A percentile compares a stretch with the other conserved stretches of the same genome.
Conservation (phyloP, 2,888 invertebrate genomes). For the Agriopis aurantiaria region DNA sequence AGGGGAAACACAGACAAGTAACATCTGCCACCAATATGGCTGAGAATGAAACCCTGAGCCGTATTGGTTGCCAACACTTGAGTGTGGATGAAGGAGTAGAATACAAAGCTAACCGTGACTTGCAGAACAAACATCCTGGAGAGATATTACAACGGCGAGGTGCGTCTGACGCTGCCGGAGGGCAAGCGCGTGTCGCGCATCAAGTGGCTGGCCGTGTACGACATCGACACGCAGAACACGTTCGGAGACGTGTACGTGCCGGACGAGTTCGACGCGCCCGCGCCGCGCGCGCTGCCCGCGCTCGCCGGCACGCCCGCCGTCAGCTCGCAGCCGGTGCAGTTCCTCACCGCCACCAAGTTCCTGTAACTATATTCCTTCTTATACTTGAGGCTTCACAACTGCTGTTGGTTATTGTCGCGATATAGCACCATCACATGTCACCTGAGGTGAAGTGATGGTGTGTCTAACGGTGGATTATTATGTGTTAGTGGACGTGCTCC, state of each 20-base stretch:
- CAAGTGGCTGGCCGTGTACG: constrained; percentile 96
- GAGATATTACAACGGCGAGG: constrained; percentile 94
- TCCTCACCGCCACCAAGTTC: constrained; percentile 93
- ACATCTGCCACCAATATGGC: too few species aligned
- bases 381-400: too few species aligned
- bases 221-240: constrained; percentile 93
- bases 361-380: constrained; percentile 58
- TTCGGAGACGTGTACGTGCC: constrained; percentile 96
- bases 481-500: too few species aligned
- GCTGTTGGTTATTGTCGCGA: too few species aligned
- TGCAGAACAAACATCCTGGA: constrained; percentile 93
- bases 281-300: constrained; percentile 85
- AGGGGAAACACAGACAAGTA: too few species aligned
- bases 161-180: constrained; percentile 93
- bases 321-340: constrained; percentile 90
- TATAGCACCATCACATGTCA: too few species aligned
- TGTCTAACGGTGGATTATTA: too few species aligned
- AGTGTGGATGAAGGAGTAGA: background rate
- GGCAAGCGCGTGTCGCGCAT: constrained; percentile 94
- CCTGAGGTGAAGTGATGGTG: too few species aligned
- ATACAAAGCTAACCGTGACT: background rate
- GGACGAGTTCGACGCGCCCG: constrained; percentile 95
- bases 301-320: constrained; percentile 80
- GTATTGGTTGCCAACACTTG: background rate
- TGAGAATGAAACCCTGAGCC: too few species aligned